Conservation (phyloP, 2,888 invertebrate genomes). For the Parnassius orleans region DNA sequence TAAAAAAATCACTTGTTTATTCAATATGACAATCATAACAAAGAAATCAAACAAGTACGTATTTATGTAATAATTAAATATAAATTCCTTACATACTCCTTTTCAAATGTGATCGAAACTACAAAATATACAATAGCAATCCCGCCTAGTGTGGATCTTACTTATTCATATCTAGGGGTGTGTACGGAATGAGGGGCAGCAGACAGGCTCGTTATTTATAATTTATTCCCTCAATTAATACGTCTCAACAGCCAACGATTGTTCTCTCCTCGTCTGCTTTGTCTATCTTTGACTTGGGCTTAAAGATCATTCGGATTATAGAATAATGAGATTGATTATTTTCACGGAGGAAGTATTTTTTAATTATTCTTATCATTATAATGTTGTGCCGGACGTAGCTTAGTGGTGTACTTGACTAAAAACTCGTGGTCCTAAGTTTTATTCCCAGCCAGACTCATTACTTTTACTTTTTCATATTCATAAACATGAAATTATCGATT, state of each 20-base stretch:
- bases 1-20: no score
- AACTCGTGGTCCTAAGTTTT: no score
- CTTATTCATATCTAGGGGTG: constrained; percentile 30
- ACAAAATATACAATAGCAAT: background rate
- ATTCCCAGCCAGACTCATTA: no score
- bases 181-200: constrained; percentile 42
- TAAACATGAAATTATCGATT: no score
- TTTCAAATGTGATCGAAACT: no score
- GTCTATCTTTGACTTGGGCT: constrained; percentile 29
- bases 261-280: constrained; percentile 35
- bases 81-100: background rate
- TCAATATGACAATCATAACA: no score
- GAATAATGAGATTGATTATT: constrained; percentile 13
- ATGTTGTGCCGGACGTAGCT: no score
- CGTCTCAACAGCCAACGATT: constrained; percentile 45
- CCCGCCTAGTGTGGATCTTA: constrained; percentile 8
- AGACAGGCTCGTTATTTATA: constrained; percentile 57
- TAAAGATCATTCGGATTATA: constrained; percentile 22
- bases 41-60: no score
- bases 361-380: no score
- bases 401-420: no score
- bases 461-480: no score
- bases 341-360: constrained; percentile 1
- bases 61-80: background rate
- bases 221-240: constrained; percentile 72